Evolutionary conservation across 1,140 invertebrate genomes (phyloP).

Genomic region (Pantala flavescens): DNA sequence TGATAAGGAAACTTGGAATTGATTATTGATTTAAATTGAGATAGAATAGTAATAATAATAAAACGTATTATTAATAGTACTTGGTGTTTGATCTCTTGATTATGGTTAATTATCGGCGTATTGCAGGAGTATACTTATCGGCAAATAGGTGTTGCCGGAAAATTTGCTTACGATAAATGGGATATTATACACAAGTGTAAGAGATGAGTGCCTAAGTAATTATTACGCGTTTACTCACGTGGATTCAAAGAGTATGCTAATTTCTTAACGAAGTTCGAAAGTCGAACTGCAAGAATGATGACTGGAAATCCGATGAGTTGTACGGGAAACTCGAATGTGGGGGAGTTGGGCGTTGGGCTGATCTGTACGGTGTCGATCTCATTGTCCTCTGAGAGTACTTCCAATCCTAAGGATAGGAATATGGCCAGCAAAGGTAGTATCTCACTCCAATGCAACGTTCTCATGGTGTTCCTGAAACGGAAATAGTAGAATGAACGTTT

Average conservation of each 20-base stretch:
- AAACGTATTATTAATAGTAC: too few species aligned
- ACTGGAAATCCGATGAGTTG: conserved; percentile 72
- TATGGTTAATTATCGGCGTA: too few species aligned
- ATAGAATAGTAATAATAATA: too few species aligned
- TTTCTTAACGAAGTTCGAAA: conserved; percentile 73
- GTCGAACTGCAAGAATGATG: conserved; percentile 65
- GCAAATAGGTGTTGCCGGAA: too few species aligned
- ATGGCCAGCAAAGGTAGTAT: not conserved
- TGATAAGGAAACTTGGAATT: too few species aligned
- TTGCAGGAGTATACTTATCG: too few species aligned
- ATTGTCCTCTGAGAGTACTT: not conserved
- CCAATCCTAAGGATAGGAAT: not conserved
- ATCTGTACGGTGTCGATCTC: not conserved
- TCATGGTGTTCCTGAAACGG: not conserved
- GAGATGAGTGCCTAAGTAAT: too few species aligned
- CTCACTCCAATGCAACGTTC: not conserved
- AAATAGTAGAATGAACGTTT: too few species aligned
- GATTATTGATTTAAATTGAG: too few species aligned
- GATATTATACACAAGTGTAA: too few species aligned
- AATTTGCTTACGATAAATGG: too few species aligned
- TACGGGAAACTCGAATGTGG: conserved; percentile 61
- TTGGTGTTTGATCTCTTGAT: too few species aligned
- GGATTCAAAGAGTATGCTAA: conserved; percentile 68
- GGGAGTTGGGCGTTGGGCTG: not conserved
- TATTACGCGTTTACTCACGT: conserved; percentile 54